Evolutionary conservation across 1,140 invertebrate species (phyloP).

Genomic region (Medauroidea extradentata): DNA sequence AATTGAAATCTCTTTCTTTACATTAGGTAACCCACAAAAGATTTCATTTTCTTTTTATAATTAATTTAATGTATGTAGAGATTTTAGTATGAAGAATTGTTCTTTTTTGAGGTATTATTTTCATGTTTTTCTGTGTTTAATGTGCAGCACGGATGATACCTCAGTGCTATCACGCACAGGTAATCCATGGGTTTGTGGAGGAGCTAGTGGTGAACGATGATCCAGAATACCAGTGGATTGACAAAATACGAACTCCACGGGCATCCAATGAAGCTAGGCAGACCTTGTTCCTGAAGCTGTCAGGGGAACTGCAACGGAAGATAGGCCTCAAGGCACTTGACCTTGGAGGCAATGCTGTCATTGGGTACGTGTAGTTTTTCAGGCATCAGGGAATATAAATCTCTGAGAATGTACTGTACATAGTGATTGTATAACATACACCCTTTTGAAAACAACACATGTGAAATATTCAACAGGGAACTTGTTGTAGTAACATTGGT

Average conservation of each 20-base stretch:
- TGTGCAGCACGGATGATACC: conserved; percentile 59
- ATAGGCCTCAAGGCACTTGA: conserved; percentile 93
- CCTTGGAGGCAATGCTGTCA: conserved; percentile 91
- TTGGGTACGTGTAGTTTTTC: conserved; percentile 55
- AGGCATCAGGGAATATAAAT: not conserved
- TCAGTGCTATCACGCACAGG: conserved; percentile 76
- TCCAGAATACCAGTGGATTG: conserved; percentile 98
- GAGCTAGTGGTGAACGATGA: conserved; percentile 97
- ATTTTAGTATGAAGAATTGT: too few relatives aligned
- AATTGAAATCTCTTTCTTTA: too few relatives aligned
- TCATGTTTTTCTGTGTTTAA: conserved; percentile 13
- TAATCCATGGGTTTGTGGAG: conserved; percentile 94
- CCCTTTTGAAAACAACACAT: too few relatives aligned
- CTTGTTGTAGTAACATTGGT: too few relatives aligned
- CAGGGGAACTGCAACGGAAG: conserved; percentile 87
- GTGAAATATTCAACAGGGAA: too few relatives aligned
- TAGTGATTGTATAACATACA: too few relatives aligned
- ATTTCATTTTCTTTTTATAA: not conserved
- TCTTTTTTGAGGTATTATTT: too few relatives aligned
- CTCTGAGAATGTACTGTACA: not conserved
- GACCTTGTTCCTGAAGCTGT: conserved; percentile 91
- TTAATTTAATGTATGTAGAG: not conserved
- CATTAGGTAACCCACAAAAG: too few relatives aligned
- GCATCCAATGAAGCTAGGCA: conserved; percentile 96
- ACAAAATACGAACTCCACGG: conserved; percentile 93